phyloP scores from a whole-genome alignment of 2,113 vertebrate species.

The Platysternon megacephalum region DNA sequence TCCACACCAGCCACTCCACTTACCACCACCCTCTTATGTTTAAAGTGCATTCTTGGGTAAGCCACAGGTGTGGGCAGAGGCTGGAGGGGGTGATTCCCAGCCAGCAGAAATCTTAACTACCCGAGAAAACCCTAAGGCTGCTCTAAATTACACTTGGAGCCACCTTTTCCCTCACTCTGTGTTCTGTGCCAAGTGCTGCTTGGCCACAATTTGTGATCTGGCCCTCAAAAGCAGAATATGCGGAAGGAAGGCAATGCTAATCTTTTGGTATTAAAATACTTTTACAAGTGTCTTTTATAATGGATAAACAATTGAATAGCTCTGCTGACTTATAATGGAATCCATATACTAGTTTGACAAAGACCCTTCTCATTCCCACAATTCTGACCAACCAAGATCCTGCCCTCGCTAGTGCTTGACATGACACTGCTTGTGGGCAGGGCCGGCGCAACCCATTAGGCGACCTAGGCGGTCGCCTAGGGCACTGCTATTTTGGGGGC shows the following conservation, averaged over 20 bases:
- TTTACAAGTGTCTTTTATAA: not conserved
- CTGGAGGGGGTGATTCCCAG: too few species aligned
- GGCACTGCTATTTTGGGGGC: too few species aligned
- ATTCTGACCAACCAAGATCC: not conserved
- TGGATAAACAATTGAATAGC: not conserved
- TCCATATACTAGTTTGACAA: not conserved
- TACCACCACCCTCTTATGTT: not conserved
- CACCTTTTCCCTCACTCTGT: not conserved
- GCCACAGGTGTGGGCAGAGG: not conserved
- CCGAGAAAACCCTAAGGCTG: not conserved
- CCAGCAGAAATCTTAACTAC: too few species aligned
- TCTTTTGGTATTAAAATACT: not conserved
- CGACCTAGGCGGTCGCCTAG: too few species aligned
- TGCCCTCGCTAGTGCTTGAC: not conserved
- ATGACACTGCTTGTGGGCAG: not conserved
- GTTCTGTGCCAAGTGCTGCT: too few species aligned
- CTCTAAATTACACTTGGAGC: not conserved
- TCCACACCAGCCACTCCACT: not conserved
- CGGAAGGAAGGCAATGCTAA: not conserved
- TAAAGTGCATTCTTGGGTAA: not conserved
- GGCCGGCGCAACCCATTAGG: too few species aligned
- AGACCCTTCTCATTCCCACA: not conserved
- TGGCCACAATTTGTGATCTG: not conserved
- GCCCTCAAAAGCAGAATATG: not conserved
- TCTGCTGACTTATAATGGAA: not conserved